A percentile compares a stretch with the other conserved stretches of the same genome.
phyloP scores from a whole-genome alignment of 2,113 vertebrate species.

The Danionella cerebrum region DNA sequence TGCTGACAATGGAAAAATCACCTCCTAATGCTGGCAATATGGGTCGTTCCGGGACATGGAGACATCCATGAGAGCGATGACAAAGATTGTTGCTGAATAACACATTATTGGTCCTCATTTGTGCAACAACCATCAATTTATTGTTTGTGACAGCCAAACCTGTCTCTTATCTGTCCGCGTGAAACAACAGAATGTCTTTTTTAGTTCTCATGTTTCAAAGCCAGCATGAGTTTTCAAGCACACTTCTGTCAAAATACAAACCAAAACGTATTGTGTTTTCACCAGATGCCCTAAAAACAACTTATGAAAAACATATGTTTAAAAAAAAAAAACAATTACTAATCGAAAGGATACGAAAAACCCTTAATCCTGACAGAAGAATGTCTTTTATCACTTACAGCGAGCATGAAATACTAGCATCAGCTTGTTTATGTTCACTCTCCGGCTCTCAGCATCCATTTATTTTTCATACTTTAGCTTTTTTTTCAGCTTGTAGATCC shows the following conservation, averaged over 20 bases:
- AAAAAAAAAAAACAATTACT: conserved; percentile 50
- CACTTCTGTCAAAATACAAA: conserved; percentile 3
- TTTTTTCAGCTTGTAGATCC: conserved; percentile 48
- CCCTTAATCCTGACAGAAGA: conserved; percentile 41
- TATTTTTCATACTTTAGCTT: conserved; percentile 57
- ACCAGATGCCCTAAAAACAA: conserved; percentile 37
- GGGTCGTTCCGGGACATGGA: conserved; percentile 48
- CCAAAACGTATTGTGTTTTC: conserved; percentile 16
- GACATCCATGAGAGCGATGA: conserved; percentile 30
- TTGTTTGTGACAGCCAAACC: conserved; percentile 41
- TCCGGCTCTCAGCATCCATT: conserved; percentile 39
- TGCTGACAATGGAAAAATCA: conserved; percentile 58
- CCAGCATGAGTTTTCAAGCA: too few relatives aligned
- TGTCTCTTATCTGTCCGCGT: conserved; percentile 32
- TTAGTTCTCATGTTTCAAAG: too few relatives aligned
- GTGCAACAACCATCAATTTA: not conserved
- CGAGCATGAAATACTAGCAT: conserved; percentile 26
- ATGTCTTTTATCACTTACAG: conserved; percentile 37
- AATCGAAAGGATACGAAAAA: conserved; percentile 33
- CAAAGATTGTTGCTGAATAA: conserved; percentile 31
- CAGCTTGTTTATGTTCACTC: conserved; percentile 49
- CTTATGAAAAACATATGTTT: conserved; percentile 53
- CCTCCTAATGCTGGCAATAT: conserved; percentile 54
- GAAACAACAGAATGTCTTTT: too few relatives aligned
- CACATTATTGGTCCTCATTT: conserved; percentile 34